Evolutionary conservation across 2,113 vertebrate species (phyloP).

Genomic region (Gopherus flavomarginatus): DNA sequence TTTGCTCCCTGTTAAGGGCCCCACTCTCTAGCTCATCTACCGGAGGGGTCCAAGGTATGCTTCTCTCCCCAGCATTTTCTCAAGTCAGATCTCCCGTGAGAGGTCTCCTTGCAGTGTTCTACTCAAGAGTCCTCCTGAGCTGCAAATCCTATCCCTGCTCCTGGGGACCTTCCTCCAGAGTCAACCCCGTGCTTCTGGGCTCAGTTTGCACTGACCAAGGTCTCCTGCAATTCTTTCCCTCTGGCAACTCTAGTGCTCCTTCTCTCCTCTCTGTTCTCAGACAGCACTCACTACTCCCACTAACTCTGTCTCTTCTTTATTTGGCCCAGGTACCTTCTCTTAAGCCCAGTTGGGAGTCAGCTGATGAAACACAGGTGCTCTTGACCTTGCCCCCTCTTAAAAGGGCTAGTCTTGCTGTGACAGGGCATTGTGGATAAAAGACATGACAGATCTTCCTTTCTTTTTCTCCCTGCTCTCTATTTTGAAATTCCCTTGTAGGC

Average conservation of each 20-base stretch:
- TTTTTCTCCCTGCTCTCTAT: neutral
- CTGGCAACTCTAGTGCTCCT: too few species aligned
- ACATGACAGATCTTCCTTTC: neutral
- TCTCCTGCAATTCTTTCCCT: too few species aligned
- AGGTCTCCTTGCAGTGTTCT: neutral
- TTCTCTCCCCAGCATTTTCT: neutral
- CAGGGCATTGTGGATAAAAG: neutral
- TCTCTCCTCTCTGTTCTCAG: neutral
- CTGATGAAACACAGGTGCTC: neutral
- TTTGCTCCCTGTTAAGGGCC: neutral
- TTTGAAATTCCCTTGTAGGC: neutral
- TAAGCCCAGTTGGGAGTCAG: neutral
- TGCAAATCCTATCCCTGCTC: neutral
- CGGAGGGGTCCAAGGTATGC: too few species aligned
- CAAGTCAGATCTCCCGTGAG: neutral
- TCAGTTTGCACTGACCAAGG: neutral
- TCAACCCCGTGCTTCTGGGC: neutral
- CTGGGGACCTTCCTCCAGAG: neutral
- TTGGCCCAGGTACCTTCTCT: neutral
- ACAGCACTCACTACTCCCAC: neutral
- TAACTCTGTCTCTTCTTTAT: neutral
- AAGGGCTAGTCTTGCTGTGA: neutral
- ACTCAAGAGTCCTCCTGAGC: neutral
- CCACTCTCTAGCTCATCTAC: neutral
- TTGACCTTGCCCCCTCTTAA: neutral